Base-by-base conservation (phyloP, 2,797 vertebrate genomes). In the Labroides dimidiatus region DNA sequence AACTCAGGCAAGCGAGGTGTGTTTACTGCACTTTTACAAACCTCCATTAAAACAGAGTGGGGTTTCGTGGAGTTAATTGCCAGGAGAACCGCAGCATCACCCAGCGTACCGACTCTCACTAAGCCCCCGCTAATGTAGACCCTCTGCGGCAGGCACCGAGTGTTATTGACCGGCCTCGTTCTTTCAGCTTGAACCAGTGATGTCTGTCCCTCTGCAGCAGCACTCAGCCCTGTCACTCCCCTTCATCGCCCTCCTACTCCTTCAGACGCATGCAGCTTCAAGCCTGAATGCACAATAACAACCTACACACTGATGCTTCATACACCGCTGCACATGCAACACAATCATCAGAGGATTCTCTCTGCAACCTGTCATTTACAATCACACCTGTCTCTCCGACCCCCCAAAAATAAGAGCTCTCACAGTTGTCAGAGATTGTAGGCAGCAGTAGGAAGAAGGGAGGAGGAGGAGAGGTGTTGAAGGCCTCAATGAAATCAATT, bases 401-500 rank as follows among this genome's bases (percentile, higher is more conserved):
- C 68, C 68, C 68, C 48, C 43, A 20, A 44, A 45, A 64, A 13
- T 6, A 44, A 53, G 44, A 53, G 36, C 60, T 49, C 48, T 36
- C 23, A 37, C 47, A 16, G 14, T 47, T 59, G 64, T 44, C 70
- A 55, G n/a, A 48, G 57, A 59, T 58, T 56, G 17, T 4, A 65
- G 57, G 19, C 43, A 6, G 53, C 2, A 10, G 55, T 15, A 60
- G 51, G 48, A 45, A 16, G 59, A 67, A 33, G 10, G 51, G 4
- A 13, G 2, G 21, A 27, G 57, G 47, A 17, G 42, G 62, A 14
- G 16, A 73, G 54, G 68, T 67, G 72, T 71, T 69, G 67, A 63
- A 64, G 56, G 69, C 67, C 71, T 81, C 81, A 82, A 77, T 86
- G 84, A 89, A 90, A 91, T 89, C 85, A 89, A 87, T 92, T 89